phyloP scores from a whole-genome alignment of 2,888 invertebrate genomes.

The Troides aeacus region DNA sequence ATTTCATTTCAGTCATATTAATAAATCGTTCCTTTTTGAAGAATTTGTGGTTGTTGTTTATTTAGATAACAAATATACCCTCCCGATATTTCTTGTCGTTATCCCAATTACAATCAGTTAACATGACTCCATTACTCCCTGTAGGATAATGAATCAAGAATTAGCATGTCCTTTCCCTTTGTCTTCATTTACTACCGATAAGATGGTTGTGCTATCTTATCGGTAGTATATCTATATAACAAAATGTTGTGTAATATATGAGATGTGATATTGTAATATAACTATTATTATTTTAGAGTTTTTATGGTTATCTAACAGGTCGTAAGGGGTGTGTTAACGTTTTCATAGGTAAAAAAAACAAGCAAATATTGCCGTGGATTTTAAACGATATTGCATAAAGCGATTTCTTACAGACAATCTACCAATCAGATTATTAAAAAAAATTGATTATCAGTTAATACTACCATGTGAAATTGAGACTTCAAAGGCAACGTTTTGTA shows the following conservation, averaged over 20 bases:
- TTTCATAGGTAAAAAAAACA: no score
- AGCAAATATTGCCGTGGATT: no score
- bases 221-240: background rate
- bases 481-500: background rate
- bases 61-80: background rate
- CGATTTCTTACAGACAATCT: no score
- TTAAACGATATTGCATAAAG: no score
- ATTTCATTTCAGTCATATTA: background rate
- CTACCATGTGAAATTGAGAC: background rate
- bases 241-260: background rate
- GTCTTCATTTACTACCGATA: slow-evolving; percentile 11
- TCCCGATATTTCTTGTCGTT: slow-evolving; percentile 16
- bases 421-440: no score
- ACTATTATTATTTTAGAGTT: no score
- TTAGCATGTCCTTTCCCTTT: slow-evolving; percentile 21
- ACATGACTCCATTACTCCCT: slow-evolving; percentile 19
- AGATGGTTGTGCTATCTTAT: background rate
- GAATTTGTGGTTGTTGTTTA: background rate
- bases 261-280: no score
- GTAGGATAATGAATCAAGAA: slow-evolving; percentile 20
- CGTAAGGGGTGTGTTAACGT: no score
- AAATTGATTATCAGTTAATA: no score
- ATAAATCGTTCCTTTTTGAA: background rate
- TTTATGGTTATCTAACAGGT: no score
- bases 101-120: slow-evolving; percentile 23